phyloP scores from a whole-genome alignment of 2,113 vertebrate species.

The Pelmatolapia mariae region DNA sequence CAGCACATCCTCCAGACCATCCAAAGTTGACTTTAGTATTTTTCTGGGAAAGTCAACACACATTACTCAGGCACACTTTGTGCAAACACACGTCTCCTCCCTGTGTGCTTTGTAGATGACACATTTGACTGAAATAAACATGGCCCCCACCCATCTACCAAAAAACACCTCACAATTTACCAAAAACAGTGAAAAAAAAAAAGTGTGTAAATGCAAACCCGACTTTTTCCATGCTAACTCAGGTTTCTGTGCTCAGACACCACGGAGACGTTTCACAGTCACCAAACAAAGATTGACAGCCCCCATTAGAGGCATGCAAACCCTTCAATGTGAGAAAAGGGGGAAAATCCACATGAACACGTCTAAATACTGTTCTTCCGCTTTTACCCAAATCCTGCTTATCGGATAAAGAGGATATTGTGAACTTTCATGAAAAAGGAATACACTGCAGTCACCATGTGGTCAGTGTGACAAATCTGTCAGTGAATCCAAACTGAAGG shows the following conservation, averaged over 20 bases:
- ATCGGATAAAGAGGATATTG: neutral
- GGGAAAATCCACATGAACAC: neutral
- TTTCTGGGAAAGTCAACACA: neutral
- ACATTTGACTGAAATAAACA: neutral
- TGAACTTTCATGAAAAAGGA: neutral
- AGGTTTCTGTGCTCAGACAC: slow-evolving; percentile 24
- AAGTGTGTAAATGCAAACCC: slow-evolving; percentile 31
- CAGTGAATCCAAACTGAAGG: neutral
- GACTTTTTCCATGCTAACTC: slow-evolving; percentile 24
- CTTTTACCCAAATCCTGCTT: neutral
- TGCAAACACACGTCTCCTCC: neutral
- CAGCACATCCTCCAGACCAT: neutral
- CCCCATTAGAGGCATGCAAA: neutral
- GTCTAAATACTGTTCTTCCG: neutral
- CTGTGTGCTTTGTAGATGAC: neutral
- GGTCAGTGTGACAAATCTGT: neutral
- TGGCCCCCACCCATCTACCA: neutral
- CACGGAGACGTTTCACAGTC: slow-evolving; percentile 11
- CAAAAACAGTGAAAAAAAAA: neutral
- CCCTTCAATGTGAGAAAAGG: neutral
- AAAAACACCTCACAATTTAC: neutral
- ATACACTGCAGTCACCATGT: neutral
- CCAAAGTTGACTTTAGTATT: neutral
- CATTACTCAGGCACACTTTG: neutral
- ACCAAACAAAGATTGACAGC: neutral